Base-by-base conservation (phyloP, 2,888 invertebrate genomes). In the Luperina testacea region DNA sequence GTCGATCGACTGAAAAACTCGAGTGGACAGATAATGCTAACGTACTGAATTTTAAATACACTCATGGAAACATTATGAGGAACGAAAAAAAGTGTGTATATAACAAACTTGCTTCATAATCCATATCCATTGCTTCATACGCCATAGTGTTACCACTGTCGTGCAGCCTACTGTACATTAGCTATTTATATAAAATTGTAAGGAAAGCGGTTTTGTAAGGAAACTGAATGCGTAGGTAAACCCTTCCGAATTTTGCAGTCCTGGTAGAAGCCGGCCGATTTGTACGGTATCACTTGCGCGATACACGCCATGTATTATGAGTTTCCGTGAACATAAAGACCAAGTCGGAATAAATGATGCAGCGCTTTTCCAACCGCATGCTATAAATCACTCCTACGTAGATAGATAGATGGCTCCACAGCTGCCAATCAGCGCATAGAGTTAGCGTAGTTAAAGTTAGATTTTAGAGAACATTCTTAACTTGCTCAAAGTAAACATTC, bases 281-380 rank as follows among this genome's bases (percentile, higher is more conserved):
- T 24, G 6, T n/a, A 32, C 24, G 63, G 48, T 48, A 38, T 38
- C 32, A 38, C 17, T 64, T 38, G 11, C 20, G 11, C 74, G 2
- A 45, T 27, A 27, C 53, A 67, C 53, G 73, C 67, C 73, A 74
- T 74, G 53, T 74, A 15, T 32, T 48, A 24, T 38, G 9, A 48
- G 4, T 24, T 6, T 24, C 24, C 9, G 64, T 45, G 13, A 70
- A 45, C 61, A 8, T 17, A 15, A 13, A 59, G 1, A 59, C n/a
- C n/a, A 27, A 27, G 59, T 27, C 5, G 2, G n/a, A 59, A 59
- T n/a, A 4, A n/a, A n/a, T n/a, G 59, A 13, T 13, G 5, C 3
- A 59, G 27, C 61, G 6, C 15, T 27, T 61, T 27, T 2, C 48
- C 48, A 48, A 15, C 48, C 48, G 13, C 4, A 48, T 13, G 48